Percentiles rank a stretch among this genome's conserved stretches.
Evolutionary conservation across 2,113 vertebrate genomes (phyloP).

Genomic region (human (Homo sapiens)): DNA sequence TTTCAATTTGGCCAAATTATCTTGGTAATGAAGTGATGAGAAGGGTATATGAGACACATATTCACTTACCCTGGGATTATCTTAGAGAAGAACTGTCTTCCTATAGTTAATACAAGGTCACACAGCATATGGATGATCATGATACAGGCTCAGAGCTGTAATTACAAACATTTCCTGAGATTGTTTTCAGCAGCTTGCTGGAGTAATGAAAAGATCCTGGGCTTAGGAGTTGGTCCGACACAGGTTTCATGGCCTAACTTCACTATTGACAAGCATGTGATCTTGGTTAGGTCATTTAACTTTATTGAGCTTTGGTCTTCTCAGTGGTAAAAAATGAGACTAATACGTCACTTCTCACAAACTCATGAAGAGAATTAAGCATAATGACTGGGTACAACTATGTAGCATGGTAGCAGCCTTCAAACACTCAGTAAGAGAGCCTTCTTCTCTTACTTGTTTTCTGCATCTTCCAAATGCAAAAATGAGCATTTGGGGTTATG

Average conservation of each 20-base stretch:
- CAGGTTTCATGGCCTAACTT: background rate
- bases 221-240: background rate
- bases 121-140: fast-evolving
- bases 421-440: background rate
- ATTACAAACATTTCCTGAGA: background rate
- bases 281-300: background rate
- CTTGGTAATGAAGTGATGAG: background rate
- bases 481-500: background rate
- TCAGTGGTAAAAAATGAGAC: background rate
- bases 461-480: background rate
- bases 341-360: background rate
- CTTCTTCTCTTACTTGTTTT: background rate
- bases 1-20: background rate
- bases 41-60: background rate
- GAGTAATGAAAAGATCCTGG: background rate
- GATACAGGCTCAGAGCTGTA: background rate
- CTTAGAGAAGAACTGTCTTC: background rate
- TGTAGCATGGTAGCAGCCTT: background rate
- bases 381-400: background rate
- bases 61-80: background rate
- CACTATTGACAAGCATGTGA: background rate
- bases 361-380: background rate
- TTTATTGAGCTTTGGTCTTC: background rate
- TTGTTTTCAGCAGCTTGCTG: background rate
- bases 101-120: background rate